Evolutionary conservation across 2,888 invertebrate species (phyloP).

Genomic region (Cantharis nigra): DNA sequence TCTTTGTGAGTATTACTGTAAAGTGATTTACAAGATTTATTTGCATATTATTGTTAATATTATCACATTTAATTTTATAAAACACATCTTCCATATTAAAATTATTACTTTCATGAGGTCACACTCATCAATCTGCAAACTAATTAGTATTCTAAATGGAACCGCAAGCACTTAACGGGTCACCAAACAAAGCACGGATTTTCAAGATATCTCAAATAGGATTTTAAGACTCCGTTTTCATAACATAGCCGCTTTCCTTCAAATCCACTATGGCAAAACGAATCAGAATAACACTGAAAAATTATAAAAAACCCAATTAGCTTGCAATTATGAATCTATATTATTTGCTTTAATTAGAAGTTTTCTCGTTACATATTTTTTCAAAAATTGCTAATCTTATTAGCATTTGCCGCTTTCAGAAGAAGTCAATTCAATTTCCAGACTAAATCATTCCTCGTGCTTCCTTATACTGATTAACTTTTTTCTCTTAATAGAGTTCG

Average conservation of each 20-base stretch:
- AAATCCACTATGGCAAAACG: conserved; percentile 1
- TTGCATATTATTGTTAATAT: conserved; percentile 33
- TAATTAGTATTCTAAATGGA: conserved; percentile 40
- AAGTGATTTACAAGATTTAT: conserved; percentile 33
- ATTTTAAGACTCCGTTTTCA: conserved; percentile 24
- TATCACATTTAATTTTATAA: conserved; percentile 22
- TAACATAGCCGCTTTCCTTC: conserved; percentile 9
- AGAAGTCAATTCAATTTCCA: conserved; percentile 37
- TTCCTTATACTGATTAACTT: conserved; percentile 17
- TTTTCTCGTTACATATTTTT: conserved; percentile 28
- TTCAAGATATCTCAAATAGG: conserved; percentile 28
- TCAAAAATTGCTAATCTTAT: conserved; percentile 35
- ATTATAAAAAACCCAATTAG: conserved; percentile 35
- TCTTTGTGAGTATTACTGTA: conserved; percentile 16
- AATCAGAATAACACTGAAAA: conserved; percentile 6
- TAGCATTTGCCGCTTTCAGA: conserved; percentile 35
- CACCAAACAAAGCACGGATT: conserved; percentile 35
- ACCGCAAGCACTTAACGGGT: conserved; percentile 36
- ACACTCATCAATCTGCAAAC: conserved; percentile 36
- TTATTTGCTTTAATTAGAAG: conserved; percentile 25
- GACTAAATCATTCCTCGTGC: conserved; percentile 15
- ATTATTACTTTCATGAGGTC: conserved; percentile 29
- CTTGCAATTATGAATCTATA: conserved; percentile 34
- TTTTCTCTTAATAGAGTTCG: conserved; percentile 13
- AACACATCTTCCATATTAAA: conserved; percentile 23